Evolutionary conservation across 2,888 invertebrate genomes (phyloP), one percentile per base, ranked within the genome.

Genomic region (Ormyrus labotus): DNA sequence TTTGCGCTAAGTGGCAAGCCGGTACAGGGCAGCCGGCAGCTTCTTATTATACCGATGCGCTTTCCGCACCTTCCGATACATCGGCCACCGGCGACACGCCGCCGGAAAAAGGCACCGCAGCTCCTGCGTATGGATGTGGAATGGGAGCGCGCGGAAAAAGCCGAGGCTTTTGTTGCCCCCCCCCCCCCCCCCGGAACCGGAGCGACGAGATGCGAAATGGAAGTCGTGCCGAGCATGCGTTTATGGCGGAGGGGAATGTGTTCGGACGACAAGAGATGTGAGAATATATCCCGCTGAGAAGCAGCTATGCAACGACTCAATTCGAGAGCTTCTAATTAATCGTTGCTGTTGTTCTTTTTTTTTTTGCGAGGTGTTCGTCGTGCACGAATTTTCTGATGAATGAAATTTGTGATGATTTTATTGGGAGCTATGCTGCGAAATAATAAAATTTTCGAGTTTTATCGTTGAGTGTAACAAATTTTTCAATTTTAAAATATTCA

Each of bases 1-100:
- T 84, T 83, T 81, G 84, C 83, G 73, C 83, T 83, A 84, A 84
- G 83, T 84, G 83, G 83, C 75, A 81, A 75, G 81, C 64, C 80
- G 55, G n/a, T 60, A 57, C 34, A 2, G 34, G 19, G 67, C 58
- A 19, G 19, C 13, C 45, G 61, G 73, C 72, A 10, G 69, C 80
- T 69, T 69, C 81, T 81, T 78, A 73, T 81, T 81, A 78, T 77
- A 73, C 73, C 50, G 57, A 45, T 5, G 47, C 13, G 50, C 67
- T n/a, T 6, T 48, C 8, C 55, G 58, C 34, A 34, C 34, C 13
- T n/a, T 2, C 45, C 55, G 64, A 57, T 55, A 64, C 72, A 63
- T 53, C 72, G 74, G 13, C 9, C 47, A 9, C 34, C 11, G 7
- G n/a, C 61, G 19, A 19, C 58, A 68, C 67, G 60, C 60, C n/a